Conservation (phyloP, 2,113 vertebrate genomes). For the Neodontobutis hainanensis region DNA sequence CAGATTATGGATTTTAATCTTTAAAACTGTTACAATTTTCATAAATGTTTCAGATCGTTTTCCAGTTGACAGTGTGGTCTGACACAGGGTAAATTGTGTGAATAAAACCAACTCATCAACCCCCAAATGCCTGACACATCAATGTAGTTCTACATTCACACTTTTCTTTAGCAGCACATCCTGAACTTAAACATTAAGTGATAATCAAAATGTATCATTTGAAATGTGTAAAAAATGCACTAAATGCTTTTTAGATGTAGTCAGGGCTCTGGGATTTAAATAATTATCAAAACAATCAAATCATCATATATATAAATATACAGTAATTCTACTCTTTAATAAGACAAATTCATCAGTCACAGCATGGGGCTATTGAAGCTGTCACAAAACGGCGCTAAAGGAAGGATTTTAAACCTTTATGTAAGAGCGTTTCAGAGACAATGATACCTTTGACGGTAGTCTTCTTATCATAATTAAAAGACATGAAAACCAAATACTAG, state of each 20-base stretch:
- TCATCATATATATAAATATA: conserved; percentile 33
- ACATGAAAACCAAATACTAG: not conserved
- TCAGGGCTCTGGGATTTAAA: conserved; percentile 26
- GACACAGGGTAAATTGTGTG: not conserved
- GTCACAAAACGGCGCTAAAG: not conserved
- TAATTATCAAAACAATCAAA: conserved; percentile 17
- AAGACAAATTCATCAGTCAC: not conserved
- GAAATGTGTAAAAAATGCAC: conserved; percentile 15
- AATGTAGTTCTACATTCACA: not conserved
- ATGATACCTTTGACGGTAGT: not conserved
- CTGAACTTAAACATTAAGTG: conserved; percentile 27
- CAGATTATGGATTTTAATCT: too few relatives aligned
- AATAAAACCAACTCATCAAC: not conserved
- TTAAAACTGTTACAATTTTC: not conserved
- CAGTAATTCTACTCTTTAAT: conserved; percentile 5
- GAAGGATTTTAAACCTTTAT: not conserved
- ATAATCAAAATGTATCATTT: conserved; percentile 26
- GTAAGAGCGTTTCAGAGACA: not conserved
- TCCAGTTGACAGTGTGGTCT: not conserved
- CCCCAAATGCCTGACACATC: conserved; percentile 22
- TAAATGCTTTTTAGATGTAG: conserved; percentile 23
- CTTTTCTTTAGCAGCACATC: not conserved
- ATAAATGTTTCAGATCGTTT: not conserved
- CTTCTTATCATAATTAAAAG: not conserved
- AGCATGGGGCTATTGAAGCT: not conserved